Base-by-base conservation (phyloP, 2,113 vertebrate genomes). In the Syngnathus scovelli region DNA sequence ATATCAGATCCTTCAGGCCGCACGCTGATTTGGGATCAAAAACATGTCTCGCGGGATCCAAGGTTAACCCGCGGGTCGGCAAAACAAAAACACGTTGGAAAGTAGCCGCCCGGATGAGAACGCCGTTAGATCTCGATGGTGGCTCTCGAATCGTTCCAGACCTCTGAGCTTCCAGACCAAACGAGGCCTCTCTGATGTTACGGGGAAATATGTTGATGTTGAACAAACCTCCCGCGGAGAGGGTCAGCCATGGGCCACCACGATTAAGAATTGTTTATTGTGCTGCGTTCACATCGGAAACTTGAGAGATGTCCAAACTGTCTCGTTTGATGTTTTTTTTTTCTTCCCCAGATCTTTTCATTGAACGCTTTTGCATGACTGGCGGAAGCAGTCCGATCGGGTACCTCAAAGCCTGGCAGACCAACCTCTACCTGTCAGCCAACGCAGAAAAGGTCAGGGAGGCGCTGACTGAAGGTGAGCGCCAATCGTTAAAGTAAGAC, bases 351-450 rank as follows among this genome's bases (percentile, higher is more conserved):
- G 97, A 92, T 81, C 89, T 99, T 71, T 95, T 96, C 87, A 96
- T 99, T 3, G 96, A 98, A 90, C 92, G 97, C 71, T 99, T 99
- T 88, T 98, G 96, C 84, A 98, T 99, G 96, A 98, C 97, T 0
- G 96, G 97, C 6, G 96, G 97, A 21, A 98, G 93, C 75, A 98
- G 92, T 82, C 97, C 96, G 46, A 95, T 96, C 74, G 92, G 94
- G 84, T 98, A 98, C 88, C 92, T 99, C 80, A 98, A 99, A 90
- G 96, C 97, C 51, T 99, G 95, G 78, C 95, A 98, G 23, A 94
- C 97, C 85, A 94, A 99, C 91, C 93, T 99, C 80, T 99, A 99
- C 88, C 90, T 99, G 83, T 99, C 97, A 37, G 95, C 97, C 0
- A 95, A 98, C 0, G 90, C 93, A 0, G 91, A 95, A 70, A 98